Evolutionary conservation across 2,888 invertebrate genomes (phyloP), one percentile per base, ranked within the genome.

Genomic region (Strigamia transsilvanica): DNA sequence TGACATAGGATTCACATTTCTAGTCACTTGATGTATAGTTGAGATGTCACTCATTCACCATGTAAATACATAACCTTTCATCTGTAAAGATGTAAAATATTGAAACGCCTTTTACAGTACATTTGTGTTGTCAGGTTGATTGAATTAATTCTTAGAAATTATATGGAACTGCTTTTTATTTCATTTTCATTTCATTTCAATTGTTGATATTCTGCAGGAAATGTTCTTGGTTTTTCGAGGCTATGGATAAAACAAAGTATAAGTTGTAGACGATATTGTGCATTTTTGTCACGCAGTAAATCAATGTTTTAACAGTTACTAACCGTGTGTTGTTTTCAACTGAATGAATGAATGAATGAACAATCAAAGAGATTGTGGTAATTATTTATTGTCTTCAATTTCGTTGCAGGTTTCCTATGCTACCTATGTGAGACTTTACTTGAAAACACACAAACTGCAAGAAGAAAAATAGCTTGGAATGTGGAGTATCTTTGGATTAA

Each of bases 21-120:
- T 61, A 61, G 61, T 61, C 61, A 61, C 61, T 61, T 61, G 61
- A 61, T 61, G 61, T 61, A 61, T 61, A 61, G 61, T 61, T 61
- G 23, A 61, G 61, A 61, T 61, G 61, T 61, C 61, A 61, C 61
- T 61, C 61, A 61, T 61, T 61, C 61, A 61, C 61, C 61, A 61
- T 61, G 61, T 61, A 61, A 61, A 61, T 61, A 61, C 61, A 61
- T 61, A 61, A 61, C 61, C 61, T 61, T 61, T 61, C 61, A 61
- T 61, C 61, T 61, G 61, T 61, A 61, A 61, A 61, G 61, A 61
- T 61, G 61, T 61, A 61, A 61, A 61, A 61, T 61, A 61, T 61
- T 61, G 61, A 61, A 61, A 61, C 61, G 61, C 21, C 61, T 61
- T 61, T 61, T 61, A 61, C 61, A 46, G 46, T 61, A 61, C 61